Evolutionary conservation across 1,140 invertebrate species (phyloP).

Genomic region (Agrypnia vestita): DNA sequence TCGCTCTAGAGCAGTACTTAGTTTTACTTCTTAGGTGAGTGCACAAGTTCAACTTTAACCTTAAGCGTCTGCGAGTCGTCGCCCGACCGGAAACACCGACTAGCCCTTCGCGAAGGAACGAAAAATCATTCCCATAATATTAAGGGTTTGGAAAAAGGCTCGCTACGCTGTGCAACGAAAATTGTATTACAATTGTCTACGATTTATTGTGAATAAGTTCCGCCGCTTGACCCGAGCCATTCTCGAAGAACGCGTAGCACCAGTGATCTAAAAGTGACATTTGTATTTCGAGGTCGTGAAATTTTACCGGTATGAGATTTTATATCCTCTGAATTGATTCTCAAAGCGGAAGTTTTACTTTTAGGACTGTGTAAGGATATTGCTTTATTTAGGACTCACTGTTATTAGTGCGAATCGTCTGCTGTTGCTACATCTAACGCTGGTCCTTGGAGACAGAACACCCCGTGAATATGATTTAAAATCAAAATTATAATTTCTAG

Average conservation of each 20-base stretch:
- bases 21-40: slow-evolving; percentile 58
- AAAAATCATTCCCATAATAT: too few species aligned
- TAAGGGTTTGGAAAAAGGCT: too few species aligned
- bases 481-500: too few species aligned
- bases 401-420: too few species aligned
- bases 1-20: slow-evolving; percentile 49
- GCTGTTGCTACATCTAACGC: too few species aligned
- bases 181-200: neutral
- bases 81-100: too few species aligned
- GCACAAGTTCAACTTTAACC: slow-evolving; percentile 49
- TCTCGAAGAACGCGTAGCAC: neutral
- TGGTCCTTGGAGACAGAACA: too few species aligned
- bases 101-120: too few species aligned
- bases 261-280: slow-evolving; percentile 17
- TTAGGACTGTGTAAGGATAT: neutral
- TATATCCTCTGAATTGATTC: neutral
- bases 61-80: neutral
- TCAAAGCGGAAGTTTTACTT: neutral
- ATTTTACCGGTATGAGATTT: slow-evolving; percentile 5
- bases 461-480: too few species aligned
- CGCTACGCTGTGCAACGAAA: neutral
- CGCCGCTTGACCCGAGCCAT: neutral
- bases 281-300: slow-evolving; percentile 19
- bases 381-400: too few species aligned
- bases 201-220: slow-evolving; percentile 4